Conservation (phyloP, 2,888 invertebrate species). For the Mythimna albipuncta region DNA sequence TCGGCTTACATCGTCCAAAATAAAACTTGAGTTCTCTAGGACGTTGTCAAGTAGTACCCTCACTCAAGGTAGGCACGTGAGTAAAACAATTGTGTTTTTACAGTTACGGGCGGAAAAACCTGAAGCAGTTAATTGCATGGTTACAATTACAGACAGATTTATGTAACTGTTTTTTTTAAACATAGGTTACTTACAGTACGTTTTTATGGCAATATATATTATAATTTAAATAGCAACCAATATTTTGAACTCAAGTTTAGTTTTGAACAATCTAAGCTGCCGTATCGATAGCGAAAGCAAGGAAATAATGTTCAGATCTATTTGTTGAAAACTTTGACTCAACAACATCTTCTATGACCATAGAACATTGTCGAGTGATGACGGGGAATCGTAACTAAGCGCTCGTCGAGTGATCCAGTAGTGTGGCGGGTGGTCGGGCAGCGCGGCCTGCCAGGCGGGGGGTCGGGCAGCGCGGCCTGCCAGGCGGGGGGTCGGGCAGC, state of each 20-base stretch:
- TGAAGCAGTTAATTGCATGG: constrained; percentile 49
- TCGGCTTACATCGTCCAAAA: constrained; percentile 42
- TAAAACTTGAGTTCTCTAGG: constrained; percentile 30
- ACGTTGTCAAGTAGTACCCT: neutral
- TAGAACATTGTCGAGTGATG: constrained; percentile 14
- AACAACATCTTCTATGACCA: constrained; percentile 30
- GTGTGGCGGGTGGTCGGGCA: neutral
- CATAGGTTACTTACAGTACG: constrained; percentile 1
- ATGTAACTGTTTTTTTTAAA: constrained; percentile 28
- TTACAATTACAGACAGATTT: constrained; percentile 51
- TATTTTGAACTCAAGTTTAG: constrained; percentile 41
- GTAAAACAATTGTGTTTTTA: constrained; percentile 14
- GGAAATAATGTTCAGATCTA: constrained; percentile 59
- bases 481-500: constrained; percentile 9
- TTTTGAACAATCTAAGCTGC: constrained; percentile 43
- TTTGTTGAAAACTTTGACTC: constrained; percentile 39
- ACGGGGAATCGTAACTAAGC: constrained; percentile 41
- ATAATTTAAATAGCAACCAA: constrained; percentile 30
- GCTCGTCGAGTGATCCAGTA: constrained; percentile 21
- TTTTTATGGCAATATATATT: constrained; percentile 43
- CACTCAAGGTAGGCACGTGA: neutral
- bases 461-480: constrained; percentile 11
- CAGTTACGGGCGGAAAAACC: constrained; percentile 49
- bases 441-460: neutral
- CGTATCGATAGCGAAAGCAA: constrained; percentile 46